phyloP scores from a whole-genome alignment of 2,113 vertebrate species.

The Diadophis punctatus region DNA sequence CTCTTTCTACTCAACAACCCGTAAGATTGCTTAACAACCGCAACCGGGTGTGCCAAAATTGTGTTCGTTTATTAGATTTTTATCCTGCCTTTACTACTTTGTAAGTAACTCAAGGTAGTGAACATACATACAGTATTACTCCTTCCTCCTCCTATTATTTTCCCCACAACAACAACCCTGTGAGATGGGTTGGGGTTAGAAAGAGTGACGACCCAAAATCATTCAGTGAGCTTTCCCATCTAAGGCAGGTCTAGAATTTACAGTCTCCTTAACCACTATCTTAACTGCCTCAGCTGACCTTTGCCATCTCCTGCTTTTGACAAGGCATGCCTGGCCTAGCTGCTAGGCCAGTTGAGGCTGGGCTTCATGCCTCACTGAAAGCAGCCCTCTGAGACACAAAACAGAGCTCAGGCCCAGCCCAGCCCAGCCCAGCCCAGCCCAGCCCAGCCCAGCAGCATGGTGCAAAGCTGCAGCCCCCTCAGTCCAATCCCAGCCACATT shows the following conservation, averaged over 20 bases:
- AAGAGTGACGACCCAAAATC: neutral
- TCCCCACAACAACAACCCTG: neutral
- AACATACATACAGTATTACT: neutral
- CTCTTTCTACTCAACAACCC: neutral
- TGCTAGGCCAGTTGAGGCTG: neutral
- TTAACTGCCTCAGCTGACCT: neutral
- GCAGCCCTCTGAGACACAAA: neutral
- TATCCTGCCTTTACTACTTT: neutral
- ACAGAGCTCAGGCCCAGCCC: neutral
- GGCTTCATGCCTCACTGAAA: neutral
- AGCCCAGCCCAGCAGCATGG: neutral
- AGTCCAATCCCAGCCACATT: neutral
- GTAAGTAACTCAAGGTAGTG: neutral
- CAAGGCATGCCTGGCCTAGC: neutral
- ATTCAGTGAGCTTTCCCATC: neutral
- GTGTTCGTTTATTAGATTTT: neutral
- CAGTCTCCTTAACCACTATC: neutral
- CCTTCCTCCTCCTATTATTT: neutral
- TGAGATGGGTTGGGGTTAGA: neutral
- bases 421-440: neutral
- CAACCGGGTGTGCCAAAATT: neutral
- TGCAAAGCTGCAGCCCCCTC: neutral
- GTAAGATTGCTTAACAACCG: neutral
- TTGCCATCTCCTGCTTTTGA: neutral
- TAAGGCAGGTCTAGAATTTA: neutral